phyloP scores from a whole-genome alignment of 2,797 vertebrate genomes.

The Threskiornis aethiopicus region DNA sequence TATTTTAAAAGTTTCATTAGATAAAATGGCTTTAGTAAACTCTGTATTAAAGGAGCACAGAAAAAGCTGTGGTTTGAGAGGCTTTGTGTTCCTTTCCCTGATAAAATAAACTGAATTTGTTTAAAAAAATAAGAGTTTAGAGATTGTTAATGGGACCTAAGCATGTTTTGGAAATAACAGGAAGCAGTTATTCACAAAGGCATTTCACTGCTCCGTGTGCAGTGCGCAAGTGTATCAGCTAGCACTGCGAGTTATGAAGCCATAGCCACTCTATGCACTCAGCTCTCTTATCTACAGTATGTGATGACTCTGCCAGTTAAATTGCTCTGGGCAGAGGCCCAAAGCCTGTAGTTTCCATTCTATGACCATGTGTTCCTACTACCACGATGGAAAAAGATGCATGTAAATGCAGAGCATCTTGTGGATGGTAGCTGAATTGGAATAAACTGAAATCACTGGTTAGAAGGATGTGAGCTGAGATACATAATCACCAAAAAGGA shows the following conservation, averaged over 20 bases:
- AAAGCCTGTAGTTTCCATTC: neutral
- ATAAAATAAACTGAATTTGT: neutral
- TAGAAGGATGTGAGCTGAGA: neutral
- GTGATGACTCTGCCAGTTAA: neutral
- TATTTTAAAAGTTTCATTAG: neutral
- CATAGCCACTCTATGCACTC: neutral
- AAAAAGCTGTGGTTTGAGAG: neutral
- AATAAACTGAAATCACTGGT: neutral
- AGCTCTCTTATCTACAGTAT: neutral
- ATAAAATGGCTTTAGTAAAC: neutral
- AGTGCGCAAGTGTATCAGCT: neutral
- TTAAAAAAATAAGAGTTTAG: neutral
- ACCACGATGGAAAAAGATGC: neutral
- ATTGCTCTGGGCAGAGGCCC: neutral
- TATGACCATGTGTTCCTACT: neutral
- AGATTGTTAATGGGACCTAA: neutral
- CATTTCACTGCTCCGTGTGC: neutral
- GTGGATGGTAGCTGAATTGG: neutral
- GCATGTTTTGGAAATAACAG: neutral
- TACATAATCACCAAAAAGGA: neutral
- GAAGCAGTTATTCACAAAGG: neutral
- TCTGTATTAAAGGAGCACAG: neutral
- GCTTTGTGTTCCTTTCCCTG: neutral
- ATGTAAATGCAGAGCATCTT: neutral
- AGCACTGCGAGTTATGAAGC: neutral